A percentile compares a stretch with the other conserved stretches of the same genome.
phyloP scores from a whole-genome alignment of 2,888 invertebrate genomes.

The Andricus quercusramuli region DNA sequence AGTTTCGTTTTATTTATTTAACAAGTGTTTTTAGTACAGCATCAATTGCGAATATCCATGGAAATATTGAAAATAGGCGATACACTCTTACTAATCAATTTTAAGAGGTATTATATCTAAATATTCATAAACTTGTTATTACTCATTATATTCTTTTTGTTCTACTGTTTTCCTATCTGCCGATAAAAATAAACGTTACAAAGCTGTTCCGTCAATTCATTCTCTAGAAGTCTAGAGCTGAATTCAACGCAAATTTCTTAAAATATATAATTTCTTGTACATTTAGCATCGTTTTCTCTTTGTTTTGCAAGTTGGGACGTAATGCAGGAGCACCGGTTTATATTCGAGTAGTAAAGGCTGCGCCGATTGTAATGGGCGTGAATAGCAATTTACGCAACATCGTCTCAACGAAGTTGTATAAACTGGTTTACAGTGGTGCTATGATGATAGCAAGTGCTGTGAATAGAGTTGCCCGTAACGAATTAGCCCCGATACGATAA shows the following conservation, averaged over 20 bases:
- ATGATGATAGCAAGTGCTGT: conserved; percentile 26
- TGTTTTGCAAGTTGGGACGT: background rate
- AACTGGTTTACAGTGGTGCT: conserved; percentile 24
- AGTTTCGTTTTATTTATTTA: no score
- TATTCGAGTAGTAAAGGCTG: conserved; percentile 23
- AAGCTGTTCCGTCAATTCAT: background rate
- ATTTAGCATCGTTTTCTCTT: background rate
- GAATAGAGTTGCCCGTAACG: conserved; percentile 33
- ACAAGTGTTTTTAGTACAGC: no score
- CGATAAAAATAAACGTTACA: background rate
- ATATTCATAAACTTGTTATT: background rate
- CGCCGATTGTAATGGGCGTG: conserved; percentile 23
- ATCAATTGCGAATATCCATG: no score
- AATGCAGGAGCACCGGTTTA: background rate
- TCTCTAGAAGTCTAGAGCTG: background rate
- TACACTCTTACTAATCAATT: no score
- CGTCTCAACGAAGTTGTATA: conserved; percentile 38
- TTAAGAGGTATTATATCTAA: no score
- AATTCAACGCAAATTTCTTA: background rate
- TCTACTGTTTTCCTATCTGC: background rate
- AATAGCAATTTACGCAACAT: conserved; percentile 33
- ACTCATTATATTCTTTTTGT: background rate
- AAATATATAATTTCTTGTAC: background rate
- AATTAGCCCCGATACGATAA: conserved; percentile 33
- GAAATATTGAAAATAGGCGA: no score